Base-by-base conservation (phyloP, 2,797 vertebrate genomes). In the Setipinna tenuifilis region DNA sequence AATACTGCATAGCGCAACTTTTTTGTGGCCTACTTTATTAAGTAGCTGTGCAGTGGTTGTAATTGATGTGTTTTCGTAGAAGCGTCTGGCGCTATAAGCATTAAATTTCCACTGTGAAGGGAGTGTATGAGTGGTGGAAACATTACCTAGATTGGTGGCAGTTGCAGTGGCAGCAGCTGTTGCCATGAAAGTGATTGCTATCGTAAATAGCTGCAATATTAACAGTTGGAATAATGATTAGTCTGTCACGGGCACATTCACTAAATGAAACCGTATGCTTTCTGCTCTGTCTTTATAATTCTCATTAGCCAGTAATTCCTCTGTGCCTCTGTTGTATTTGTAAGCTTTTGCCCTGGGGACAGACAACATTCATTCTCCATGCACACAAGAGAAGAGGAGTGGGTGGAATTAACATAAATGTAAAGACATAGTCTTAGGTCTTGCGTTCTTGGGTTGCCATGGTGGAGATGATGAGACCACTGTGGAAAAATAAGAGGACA, bases 181-280 rank as follows among this genome's bases (percentile, higher is more conserved):
- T 78, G 71, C 71, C 17, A 10, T 78, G 71, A 44, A 78, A 78
- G 71, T 78, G 71, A 78, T 78, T 41, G 71, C 31, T 21, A 44
- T 78, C 31, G 35, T 78, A 78, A 78, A 78, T 78, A 78, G 71
- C 71, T 44, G 17, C 35, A 44, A 19, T 31, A 78, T 78, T 78
- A 78, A 78, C 71, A 78, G 71, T 78, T 78, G 71, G 71, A 78
- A 78, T 78, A 78, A 78, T 78, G 71, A 41, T 78, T 78, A 44
- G 71, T 78, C 71, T 78, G 71, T 41, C 71, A 19, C 9, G 71
- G 35, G 71, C 71, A 78, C 71, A 44, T 44, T 78, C 35, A 9
- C 71, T 78, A 78, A 44, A 78, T 78, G 35, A 41, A 78, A 78
- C 19, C 35, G 71, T 78, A 41, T 41, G 71, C 35, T 78, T 21